Base-by-base conservation (phyloP, 2,113 vertebrate genomes). In the Scomber japonicus region DNA sequence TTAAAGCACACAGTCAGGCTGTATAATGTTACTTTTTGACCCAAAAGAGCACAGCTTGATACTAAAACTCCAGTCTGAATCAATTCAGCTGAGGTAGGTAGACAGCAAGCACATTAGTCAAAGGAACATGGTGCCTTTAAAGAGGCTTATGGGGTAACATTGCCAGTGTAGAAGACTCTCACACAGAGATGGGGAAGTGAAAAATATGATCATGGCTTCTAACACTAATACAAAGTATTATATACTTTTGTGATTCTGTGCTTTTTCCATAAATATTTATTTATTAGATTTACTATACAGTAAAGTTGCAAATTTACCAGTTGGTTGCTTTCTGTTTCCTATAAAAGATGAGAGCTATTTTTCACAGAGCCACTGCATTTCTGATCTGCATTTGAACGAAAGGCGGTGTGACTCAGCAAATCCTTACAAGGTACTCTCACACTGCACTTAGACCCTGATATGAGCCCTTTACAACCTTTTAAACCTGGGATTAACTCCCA, bases 1-100 rank as follows among this genome's bases (percentile, higher is more conserved):
- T 85, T 82, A 68, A 55, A 78, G 53, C 31, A 11, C 21, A 44
- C 19, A 55, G 75, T 15, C 49, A 55, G 57, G 61, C 50, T 70
- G 21, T 63, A 62, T 66, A 73, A 82, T 85, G 59, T 59, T 72
- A 54, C 45, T 71, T 78, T 74, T 73, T 84, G 50, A 78, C 63
- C 71, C 57, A 48, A 9, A 71, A 87, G 68, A 80, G 62, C 70
- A 69, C 14, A 31, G 12, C n/a, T 64, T 67, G 61, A 78, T 85
- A 80, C 74, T 82, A 60, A 76, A 83, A 80, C 53, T 86, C 46
- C 71, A 70, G 53, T 70, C 30, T 78, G 73, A 85, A 79, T 80
- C 79, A 53, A 60, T 83, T 75, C 31, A 62, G 80, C 53, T 75
- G 61, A 86, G 71, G 51, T 24, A 84, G 77, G 70, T 74, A 60